Percentiles rank a stretch among this genome's conserved stretches.
Conservation (phyloP, 1,140 invertebrate species). For the Oedothorax gibbosus region DNA sequence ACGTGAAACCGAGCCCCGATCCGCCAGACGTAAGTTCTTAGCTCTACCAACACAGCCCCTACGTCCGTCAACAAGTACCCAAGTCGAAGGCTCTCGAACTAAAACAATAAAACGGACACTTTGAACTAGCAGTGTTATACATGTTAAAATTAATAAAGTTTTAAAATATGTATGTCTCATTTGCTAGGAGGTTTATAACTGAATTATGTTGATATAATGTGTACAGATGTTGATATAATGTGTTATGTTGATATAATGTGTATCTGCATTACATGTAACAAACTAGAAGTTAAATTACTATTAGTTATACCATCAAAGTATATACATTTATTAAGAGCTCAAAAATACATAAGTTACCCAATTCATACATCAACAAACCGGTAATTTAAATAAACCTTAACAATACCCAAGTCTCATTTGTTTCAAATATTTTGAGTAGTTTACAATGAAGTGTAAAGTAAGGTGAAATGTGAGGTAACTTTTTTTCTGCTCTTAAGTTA, state of each 20-base stretch:
- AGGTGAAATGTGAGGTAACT: too few species aligned
- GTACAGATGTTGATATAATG: background rate
- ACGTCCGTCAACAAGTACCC: slow-evolving; percentile 58
- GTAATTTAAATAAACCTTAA: too few species aligned
- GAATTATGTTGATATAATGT: background rate
- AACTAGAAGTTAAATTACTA: too few species aligned
- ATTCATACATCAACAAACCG: too few species aligned
- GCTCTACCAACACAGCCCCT: slow-evolving; percentile 31
- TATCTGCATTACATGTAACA: background rate
- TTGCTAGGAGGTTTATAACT: background rate
- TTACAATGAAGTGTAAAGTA: too few species aligned
- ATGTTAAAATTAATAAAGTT: background rate
- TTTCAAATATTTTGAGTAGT: too few species aligned
- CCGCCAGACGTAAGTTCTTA: slow-evolving; percentile 48
- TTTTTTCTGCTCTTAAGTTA: too few species aligned
- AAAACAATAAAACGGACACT: slow-evolving; percentile 2
- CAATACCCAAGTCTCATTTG: too few species aligned
- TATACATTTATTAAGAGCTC: too few species aligned
- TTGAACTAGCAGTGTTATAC: background rate
- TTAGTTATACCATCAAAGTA: too few species aligned
- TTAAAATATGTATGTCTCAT: background rate
- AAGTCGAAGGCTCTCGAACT: slow-evolving; percentile 61
- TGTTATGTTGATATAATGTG: background rate
- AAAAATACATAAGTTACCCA: too few species aligned
- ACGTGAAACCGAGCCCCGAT: slow-evolving; percentile 51